phyloP scores from a whole-genome alignment of 2,797 vertebrate genomes.

The Mustela erminea region DNA sequence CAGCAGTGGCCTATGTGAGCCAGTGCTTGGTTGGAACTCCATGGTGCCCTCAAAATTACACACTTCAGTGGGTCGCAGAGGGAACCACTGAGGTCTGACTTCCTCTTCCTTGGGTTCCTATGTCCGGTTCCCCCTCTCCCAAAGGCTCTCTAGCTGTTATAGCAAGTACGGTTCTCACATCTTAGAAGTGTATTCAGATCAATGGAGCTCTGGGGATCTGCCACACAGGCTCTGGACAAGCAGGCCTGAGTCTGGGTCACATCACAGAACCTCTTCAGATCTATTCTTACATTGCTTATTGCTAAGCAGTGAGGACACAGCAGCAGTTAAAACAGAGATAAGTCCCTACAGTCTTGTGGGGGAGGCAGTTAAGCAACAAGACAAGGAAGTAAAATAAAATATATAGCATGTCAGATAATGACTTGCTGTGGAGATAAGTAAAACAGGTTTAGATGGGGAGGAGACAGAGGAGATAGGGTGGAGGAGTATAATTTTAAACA shows the following conservation, averaged over 20 bases:
- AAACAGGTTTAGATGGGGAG: background rate
- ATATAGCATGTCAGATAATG: background rate
- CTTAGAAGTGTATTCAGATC: background rate
- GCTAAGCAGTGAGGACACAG: background rate
- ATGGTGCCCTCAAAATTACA: background rate
- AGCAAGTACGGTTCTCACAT: background rate
- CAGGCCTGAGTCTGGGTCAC: background rate
- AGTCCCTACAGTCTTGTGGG: background rate
- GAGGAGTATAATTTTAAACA: background rate
- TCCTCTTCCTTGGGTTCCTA: background rate
- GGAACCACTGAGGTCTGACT: background rate
- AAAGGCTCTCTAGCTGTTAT: background rate
- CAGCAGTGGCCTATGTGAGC: background rate
- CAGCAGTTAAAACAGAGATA: background rate
- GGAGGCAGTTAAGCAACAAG: background rate
- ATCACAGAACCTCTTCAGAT: background rate
- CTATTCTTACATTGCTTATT: background rate
- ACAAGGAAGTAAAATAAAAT: background rate
- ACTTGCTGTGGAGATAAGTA: background rate
- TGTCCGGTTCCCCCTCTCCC: background rate
- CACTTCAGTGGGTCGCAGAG: background rate
- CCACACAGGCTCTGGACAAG: background rate
- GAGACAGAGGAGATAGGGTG: background rate
- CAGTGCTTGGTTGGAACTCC: background rate
- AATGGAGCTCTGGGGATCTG: background rate